Percentiles rank a stretch among this genome's conserved stretches.
Conservation (phyloP, 2,888 invertebrate genomes). For the Yponomeuta plumbellus region DNA sequence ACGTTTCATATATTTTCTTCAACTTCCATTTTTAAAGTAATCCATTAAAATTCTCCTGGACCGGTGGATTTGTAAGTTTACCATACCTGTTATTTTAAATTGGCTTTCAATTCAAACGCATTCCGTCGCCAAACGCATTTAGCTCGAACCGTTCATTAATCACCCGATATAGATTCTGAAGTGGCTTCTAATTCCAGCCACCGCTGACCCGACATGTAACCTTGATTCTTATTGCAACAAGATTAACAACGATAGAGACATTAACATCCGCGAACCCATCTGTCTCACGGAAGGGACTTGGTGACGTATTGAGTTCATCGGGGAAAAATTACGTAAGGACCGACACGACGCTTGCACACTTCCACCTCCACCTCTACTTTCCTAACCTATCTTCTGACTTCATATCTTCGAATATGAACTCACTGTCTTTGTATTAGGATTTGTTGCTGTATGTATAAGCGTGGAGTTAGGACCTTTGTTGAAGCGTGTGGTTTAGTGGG, state of each 20-base stretch:
- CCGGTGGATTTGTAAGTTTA: not conserved
- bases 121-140: not conserved
- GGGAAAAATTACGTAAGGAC: conserved; percentile 68
- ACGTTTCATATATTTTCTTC: not conserved
- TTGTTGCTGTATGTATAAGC: conserved; percentile 38
- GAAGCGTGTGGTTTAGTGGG: conserved; percentile 46
- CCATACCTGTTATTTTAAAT: not conserved
- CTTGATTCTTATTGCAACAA: conserved; percentile 36
- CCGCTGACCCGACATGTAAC: conserved; percentile 25
- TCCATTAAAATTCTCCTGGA: not conserved
- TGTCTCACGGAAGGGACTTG: conserved; percentile 60
- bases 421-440: conserved; percentile 47
- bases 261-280: conserved; percentile 41
- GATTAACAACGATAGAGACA: conserved; percentile 38
- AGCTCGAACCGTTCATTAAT: not conserved
- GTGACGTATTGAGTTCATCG: conserved; percentile 72
- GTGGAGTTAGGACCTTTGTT: conserved; percentile 44
- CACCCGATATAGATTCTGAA: not conserved
- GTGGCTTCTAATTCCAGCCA: not conserved
- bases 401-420: conserved; percentile 37
- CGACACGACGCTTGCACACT: conserved; percentile 62
- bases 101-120: not conserved
- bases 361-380: conserved; percentile 45
- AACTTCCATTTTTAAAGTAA: not conserved
- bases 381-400: conserved; percentile 22